Percentiles rank a stretch among this genome's conserved stretches.
Conservation (phyloP, 2,113 vertebrate genomes). For the Serilophus lunatus region DNA sequence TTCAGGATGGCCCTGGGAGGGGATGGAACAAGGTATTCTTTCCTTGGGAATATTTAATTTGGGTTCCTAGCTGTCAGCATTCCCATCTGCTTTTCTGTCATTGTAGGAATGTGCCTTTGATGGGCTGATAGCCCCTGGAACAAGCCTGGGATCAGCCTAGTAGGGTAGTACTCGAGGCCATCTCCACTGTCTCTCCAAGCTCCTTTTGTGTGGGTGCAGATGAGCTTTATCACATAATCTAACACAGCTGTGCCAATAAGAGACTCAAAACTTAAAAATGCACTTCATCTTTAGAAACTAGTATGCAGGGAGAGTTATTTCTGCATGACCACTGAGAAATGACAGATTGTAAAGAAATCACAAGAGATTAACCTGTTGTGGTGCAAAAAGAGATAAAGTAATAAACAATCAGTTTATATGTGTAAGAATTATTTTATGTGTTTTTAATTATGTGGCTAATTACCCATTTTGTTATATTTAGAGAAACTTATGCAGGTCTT, state of each 20-base stretch:
- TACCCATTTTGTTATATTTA: not conserved
- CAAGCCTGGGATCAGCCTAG: not conserved
- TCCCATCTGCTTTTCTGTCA: not conserved
- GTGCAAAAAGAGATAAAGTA: not conserved
- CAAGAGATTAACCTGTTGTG: not conserved
- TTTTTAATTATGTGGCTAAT: not conserved
- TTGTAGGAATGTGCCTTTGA: not conserved
- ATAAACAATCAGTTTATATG: not conserved
- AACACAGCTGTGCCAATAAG: not conserved
- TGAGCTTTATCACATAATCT: not conserved
- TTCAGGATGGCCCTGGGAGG: not conserved
- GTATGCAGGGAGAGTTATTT: not conserved
- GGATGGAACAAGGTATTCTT: not conserved
- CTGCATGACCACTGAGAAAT: not conserved
- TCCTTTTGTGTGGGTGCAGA: not conserved
- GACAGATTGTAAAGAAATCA: not conserved
- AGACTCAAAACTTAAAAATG: not conserved
- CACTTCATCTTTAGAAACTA: not conserved
- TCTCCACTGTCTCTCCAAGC: not conserved
- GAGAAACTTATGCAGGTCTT: not conserved
- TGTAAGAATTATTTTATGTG: not conserved
- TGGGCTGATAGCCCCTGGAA: not conserved
- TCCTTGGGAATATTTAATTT: not conserved
- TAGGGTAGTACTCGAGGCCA: fast-evolving
- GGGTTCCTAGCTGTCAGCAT: not conserved